Base-by-base conservation (phyloP, 2,113 vertebrate species). In the Syrrhaptes paradoxus region DNA sequence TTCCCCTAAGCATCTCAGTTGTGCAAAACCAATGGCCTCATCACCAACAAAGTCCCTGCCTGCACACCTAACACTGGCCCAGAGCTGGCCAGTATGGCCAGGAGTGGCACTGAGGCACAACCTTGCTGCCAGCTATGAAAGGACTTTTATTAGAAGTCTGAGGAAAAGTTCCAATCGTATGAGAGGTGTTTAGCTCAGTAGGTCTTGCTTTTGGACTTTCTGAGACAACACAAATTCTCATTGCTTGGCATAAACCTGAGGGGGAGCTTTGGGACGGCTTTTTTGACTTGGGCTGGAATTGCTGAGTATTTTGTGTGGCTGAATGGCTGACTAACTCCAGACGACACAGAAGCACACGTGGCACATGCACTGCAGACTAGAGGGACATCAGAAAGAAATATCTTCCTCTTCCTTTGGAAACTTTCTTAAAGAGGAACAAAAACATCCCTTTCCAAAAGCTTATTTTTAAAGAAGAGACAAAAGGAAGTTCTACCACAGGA, bases 351-450 rank as follows among this genome's bases (percentile, higher is more conserved):
- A 78, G 54, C 51, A 76, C 81, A 89, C 2, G 32, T 89, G 91
- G 89, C 75, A 86, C 72, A 90, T 2, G 2, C 36, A 1, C 59
- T 90, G 86, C 92, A 89, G 80, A 89, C 94, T 28, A 63, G 15
- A 86, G 73, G 86, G 79, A 84, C 75, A 77, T 41, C 78, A 91
- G 90, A 93, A 93, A 89, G 87, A 94, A 81, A 5, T 54, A 81
- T 92, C 95, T 95, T 94, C 93, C 88, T 94, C 93, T 95, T 96
- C 83, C 90, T 94, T 90, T 93, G 93, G 95, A 96, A 97, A 96
- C 93, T 95, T 95, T 85, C 31, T 90, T 61, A 92, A 97, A 96
- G 90, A 96, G 92, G 93, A 97, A 93, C 94, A 94, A 95, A 93
- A 95, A 75, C 91, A 95, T 88, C 65, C 87, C 83, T 94, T 95